Percentiles rank a stretch among this genome's conserved stretches.
Evolutionary conservation across 2,888 invertebrate genomes (phyloP).

Genomic region (Sipha maydis): DNA sequence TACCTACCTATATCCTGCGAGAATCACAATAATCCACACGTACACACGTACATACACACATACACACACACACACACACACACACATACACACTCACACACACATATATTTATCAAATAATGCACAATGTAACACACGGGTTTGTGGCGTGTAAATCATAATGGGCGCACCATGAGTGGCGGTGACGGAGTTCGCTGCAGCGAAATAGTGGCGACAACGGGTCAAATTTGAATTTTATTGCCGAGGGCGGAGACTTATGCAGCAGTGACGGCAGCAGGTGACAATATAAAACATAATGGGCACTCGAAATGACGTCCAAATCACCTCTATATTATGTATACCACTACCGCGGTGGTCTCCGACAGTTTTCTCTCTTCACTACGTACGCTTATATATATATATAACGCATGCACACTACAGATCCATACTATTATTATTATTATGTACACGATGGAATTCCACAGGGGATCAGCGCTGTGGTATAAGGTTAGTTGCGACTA

Average conservation of each 20-base stretch:
- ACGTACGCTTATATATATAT: neutral
- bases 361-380: constrained; percentile 31
- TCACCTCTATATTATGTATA: constrained; percentile 17
- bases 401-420: neutral
- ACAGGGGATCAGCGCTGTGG: constrained; percentile 45
- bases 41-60: neutral
- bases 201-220: neutral
- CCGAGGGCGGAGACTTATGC: neutral
- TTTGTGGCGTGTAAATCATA: neutral
- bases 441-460: constrained; percentile 53
- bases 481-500: too few species aligned
- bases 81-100: neutral
- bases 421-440: constrained; percentile 19
- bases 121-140: neutral
- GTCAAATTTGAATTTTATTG: constrained; percentile 59
- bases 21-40: neutral
- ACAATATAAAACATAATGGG: constrained; percentile 44
- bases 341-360: constrained; percentile 41
- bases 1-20: neutral
- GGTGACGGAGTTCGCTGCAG: neutral
- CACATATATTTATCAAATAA: too few species aligned
- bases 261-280: constrained; percentile 35
- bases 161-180: neutral
- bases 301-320: constrained; percentile 60
- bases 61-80: neutral